Percentiles rank a stretch among this genome's conserved stretches.
These are phyloP conservation scores for Semnornis frantzii DNA, from an alignment of 2,113 vertebrate species.

Conservation along the genomic window DNA sequence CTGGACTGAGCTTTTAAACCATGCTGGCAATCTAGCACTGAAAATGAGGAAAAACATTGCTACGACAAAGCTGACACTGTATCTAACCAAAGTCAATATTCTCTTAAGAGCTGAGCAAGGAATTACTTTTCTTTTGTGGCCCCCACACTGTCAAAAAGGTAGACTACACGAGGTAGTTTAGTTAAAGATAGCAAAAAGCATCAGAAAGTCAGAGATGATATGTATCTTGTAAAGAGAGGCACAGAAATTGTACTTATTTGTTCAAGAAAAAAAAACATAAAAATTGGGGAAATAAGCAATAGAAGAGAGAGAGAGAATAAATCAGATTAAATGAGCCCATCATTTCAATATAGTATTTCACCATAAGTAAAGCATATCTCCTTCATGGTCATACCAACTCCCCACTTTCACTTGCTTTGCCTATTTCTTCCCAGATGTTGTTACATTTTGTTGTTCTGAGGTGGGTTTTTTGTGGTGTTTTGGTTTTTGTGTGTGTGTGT, in stretches of 20 bases:
- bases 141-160: constrained; percentile 31
- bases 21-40: not conserved
- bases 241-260: constrained; percentile 20
- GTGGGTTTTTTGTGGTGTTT: no score
- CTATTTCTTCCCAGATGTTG: not conserved
- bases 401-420: not conserved
- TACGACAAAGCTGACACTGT: constrained; percentile 7
- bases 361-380: not conserved
- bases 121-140: constrained; percentile 29
- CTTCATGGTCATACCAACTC: rapidly evolving
- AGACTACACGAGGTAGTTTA: constrained; percentile 10
- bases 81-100: constrained; percentile 67
- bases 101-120: constrained; percentile 49
- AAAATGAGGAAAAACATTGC: constrained; percentile 26
- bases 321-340: not conserved
- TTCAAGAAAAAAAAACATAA: constrained; percentile 8
- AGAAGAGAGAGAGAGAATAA: not conserved
- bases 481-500: no score
- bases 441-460: not conserved
- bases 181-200: constrained; percentile 44
- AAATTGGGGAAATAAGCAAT: not conserved
- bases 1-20: constrained; percentile 46
- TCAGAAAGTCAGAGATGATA: not conserved
- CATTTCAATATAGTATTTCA: not conserved
- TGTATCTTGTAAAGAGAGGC: not conserved